These are phyloP conservation scores for Emesis furor DNA, from an alignment of 2,888 invertebrate genomes.

Conservation along the genomic window DNA sequence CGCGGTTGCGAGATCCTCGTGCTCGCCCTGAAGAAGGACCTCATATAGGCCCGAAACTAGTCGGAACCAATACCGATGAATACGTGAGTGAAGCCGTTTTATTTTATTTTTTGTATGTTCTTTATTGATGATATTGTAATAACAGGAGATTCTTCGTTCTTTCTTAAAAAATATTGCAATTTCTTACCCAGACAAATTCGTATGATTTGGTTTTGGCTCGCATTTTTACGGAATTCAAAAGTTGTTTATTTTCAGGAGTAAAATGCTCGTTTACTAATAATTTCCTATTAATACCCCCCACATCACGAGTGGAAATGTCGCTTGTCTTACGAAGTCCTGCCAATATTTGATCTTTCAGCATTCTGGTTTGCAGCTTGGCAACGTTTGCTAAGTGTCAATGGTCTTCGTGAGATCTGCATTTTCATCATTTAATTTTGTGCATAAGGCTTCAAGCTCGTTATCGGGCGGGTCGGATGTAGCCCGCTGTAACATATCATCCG, in stretches of 20 bases:
- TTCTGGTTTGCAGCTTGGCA: neutral
- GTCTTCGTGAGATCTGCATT: neutral
- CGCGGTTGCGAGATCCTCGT: too few species aligned
- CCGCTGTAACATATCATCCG: too few species aligned
- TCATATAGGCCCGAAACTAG: too few species aligned
- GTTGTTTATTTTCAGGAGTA: neutral
- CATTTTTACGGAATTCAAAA: neutral
- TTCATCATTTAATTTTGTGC: neutral
- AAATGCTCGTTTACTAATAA: neutral
- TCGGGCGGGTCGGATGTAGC: too few species aligned
- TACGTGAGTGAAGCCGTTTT: too few species aligned
- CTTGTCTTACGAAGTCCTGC: neutral
- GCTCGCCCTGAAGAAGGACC: too few species aligned
- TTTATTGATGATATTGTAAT: too few species aligned
- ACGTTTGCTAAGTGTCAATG: neutral
- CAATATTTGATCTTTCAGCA: neutral
- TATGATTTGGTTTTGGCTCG: neutral
- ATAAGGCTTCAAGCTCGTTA: neutral
- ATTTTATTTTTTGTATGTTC: too few species aligned
- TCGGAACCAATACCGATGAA: too few species aligned
- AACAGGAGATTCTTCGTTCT: neutral
- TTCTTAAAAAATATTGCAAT: constrained; percentile 1
- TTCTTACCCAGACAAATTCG: neutral
- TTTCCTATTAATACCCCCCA: neutral
- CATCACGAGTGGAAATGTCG: neutral